Percentiles rank a stretch among this genome's conserved stretches.
These are phyloP conservation scores for Narcine bancroftii DNA, from an alignment of 2,113 vertebrate species.

Conservation along the genomic window DNA sequence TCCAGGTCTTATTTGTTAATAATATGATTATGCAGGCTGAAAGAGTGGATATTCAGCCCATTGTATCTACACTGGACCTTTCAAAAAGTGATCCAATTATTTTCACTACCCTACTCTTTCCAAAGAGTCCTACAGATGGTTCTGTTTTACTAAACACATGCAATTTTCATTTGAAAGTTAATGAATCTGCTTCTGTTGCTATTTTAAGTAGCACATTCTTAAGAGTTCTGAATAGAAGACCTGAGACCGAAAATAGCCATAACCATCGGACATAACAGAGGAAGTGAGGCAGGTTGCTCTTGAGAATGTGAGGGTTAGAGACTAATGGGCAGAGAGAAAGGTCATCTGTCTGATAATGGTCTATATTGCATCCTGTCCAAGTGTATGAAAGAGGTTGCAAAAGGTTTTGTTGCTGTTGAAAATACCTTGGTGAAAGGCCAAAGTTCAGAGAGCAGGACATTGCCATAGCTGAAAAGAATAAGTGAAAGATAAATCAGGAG, in stretches of 20 bases:
- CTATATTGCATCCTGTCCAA: background rate
- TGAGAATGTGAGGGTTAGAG: background rate
- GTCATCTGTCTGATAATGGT: background rate
- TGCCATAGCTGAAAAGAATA: background rate
- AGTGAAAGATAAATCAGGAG: constrained; percentile 13
- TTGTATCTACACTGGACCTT: background rate
- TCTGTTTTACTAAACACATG: background rate
- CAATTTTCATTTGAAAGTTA: background rate
- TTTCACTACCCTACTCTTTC: background rate
- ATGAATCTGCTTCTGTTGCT: background rate
- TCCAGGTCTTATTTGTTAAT: background rate
- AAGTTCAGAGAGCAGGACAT: constrained; percentile 12
- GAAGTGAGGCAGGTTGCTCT: background rate
- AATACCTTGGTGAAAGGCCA: background rate
- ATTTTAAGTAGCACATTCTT: background rate
- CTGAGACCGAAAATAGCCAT: background rate
- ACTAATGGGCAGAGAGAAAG: background rate
- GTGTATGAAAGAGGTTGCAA: background rate
- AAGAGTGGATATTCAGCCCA: background rate
- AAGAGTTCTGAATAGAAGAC: background rate
- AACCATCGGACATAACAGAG: background rate
- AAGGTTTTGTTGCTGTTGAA: background rate
- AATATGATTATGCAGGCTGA: no score
- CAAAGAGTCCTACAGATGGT: background rate
- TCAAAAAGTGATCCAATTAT: background rate